Evolutionary conservation across 2,888 invertebrate genomes (phyloP).

Genomic region (Microctonus hyperodae): DNA sequence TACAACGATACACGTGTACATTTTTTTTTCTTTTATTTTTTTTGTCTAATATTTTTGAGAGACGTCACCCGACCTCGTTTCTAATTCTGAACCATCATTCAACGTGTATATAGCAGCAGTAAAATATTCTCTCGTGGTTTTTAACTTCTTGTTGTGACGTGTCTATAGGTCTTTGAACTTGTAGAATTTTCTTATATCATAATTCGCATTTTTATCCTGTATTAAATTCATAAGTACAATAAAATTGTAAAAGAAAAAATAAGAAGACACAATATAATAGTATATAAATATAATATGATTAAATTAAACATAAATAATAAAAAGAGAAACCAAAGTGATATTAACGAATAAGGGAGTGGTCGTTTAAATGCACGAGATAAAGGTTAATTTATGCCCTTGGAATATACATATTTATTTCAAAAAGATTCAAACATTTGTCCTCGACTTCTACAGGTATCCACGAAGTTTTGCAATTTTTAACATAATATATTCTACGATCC

Average conservation of each 20-base stretch:
- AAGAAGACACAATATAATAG: not conserved
- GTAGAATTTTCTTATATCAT: not conserved
- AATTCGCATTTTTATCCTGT: not conserved
- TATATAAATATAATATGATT: not conserved
- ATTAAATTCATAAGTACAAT: not conserved
- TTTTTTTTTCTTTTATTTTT: not conserved
- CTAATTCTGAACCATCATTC: constrained; percentile 27
- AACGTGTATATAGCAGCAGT: constrained; percentile 5
- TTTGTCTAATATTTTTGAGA: not conserved
- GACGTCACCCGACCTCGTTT: constrained; percentile 21
- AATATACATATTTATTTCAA: not conserved
- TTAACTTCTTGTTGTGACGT: not conserved
- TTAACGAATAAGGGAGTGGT: not conserved
- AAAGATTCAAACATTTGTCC: constrained; percentile 6
- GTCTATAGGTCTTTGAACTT: constrained; percentile 2
- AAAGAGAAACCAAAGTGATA: not conserved
- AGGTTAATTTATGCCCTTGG: not conserved
- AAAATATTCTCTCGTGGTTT: not conserved
- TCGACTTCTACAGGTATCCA: not conserved
- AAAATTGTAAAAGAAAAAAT: no score
- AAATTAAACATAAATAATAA: not conserved
- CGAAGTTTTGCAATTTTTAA: constrained; percentile 14
- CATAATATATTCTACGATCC: not conserved
- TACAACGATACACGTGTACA: not conserved
- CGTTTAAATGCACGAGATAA: not conserved